Evolutionary conservation across 2,888 invertebrate species (phyloP).

Genomic region (Coleophora flavipennella): DNA sequence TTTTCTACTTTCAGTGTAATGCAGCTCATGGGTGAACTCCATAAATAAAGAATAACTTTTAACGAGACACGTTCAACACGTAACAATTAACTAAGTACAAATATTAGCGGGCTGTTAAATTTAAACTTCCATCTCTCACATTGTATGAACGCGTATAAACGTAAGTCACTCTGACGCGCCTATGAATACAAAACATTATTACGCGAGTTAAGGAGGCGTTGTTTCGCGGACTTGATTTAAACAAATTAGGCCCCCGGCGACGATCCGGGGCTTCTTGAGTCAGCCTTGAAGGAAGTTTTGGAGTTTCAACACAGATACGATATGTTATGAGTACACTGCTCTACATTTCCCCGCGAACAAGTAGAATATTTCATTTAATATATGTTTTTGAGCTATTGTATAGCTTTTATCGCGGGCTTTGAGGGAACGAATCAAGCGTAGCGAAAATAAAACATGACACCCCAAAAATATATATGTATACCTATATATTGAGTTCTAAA

Average conservation of each 20-base stretch:
- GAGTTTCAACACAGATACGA: slow-evolving; percentile 6
- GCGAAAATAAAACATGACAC: too few species aligned
- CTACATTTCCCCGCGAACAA: too few species aligned
- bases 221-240: slow-evolving; percentile 31
- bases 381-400: too few species aligned
- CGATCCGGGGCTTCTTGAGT: slow-evolving; percentile 5
- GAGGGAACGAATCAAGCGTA: too few species aligned
- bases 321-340: slow-evolving; percentile 40
- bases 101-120: background rate
- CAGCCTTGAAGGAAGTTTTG: background rate
- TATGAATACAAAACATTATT: slow-evolving; percentile 20
- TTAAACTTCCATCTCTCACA: background rate
- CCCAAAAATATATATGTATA: too few species aligned
- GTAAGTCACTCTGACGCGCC: slow-evolving; percentile 6
- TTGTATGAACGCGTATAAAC: slow-evolving; percentile 2
- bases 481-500: too few species aligned
- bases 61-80: background rate
- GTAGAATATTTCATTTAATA: too few species aligned
- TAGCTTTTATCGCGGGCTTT: too few species aligned
- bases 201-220: slow-evolving; percentile 8
- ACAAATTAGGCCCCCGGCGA: slow-evolving; percentile 39
- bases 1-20: too few species aligned
- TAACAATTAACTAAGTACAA: background rate
- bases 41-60: too few species aligned
- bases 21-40: too few species aligned